Conservation (phyloP, 2,888 invertebrate species). For the Idaea aversata region DNA sequence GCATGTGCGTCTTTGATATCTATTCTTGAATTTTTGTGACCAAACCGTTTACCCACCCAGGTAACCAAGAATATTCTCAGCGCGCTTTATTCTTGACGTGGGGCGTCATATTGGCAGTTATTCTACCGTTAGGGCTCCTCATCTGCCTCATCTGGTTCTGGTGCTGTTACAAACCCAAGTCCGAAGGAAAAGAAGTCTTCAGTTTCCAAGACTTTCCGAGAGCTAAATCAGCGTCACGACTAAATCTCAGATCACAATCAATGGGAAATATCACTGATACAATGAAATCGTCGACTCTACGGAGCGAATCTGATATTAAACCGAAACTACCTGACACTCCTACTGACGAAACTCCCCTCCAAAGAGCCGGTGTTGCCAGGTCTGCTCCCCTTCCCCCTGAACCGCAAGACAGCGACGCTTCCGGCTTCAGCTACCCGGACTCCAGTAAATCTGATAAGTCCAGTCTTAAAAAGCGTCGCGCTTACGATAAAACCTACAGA, state of each 20-base stretch:
- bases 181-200: conserved; percentile 80
- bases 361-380: conserved; percentile 43
- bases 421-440: conserved; percentile 76
- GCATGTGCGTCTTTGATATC: neutral
- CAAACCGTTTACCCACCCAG: conserved; percentile 58
- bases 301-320: conserved; percentile 62
- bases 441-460: conserved; percentile 78
- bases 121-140: conserved; percentile 83
- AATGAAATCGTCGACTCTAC: conserved; percentile 66
- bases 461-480: conserved; percentile 82
- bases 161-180: conserved; percentile 80
- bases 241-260: conserved; percentile 76
- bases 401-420: conserved; percentile 70
- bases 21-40: conserved; percentile 10
- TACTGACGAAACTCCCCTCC: conserved; percentile 58
- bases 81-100: conserved; percentile 87
- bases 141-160: conserved; percentile 83
- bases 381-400: conserved; percentile 57
- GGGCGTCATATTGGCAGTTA: conserved; percentile 85
- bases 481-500: conserved; percentile 90
- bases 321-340: conserved; percentile 61
- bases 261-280: conserved; percentile 78
- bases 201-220: conserved; percentile 78
- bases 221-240: conserved; percentile 80
- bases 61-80: conserved; percentile 85